A percentile compares a stretch with the other conserved stretches of the same genome.
Conservation (phyloP, 2,113 vertebrate genomes). For the Hiodon alosoides region DNA sequence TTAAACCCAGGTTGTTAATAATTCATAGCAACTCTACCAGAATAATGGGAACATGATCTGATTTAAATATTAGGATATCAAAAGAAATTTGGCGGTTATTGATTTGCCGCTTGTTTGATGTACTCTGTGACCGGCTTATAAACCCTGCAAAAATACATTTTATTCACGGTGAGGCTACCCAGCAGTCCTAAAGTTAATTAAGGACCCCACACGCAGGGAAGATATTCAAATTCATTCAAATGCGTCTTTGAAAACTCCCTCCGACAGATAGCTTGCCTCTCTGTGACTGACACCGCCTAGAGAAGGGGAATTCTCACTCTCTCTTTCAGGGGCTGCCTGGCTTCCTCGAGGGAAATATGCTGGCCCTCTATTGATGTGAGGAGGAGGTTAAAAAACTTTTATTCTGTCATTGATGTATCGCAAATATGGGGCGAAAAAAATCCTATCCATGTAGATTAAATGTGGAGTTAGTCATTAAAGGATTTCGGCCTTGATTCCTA, state of each 20-base stretch:
- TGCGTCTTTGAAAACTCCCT: background rate
- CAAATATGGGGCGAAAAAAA: background rate
- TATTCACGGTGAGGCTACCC: background rate
- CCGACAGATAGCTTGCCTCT: slow-evolving; percentile 1
- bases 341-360: background rate
- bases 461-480: background rate
- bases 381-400: background rate
- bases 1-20: slow-evolving; percentile 18
- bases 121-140: background rate
- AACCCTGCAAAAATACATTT: background rate
- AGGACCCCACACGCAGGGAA: background rate
- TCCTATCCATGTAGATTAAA: background rate
- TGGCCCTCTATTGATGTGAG: background rate
- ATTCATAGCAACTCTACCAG: slow-evolving; percentile 1
- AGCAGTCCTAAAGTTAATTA: slow-evolving; percentile 19
- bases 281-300: background rate
- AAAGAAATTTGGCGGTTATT: background rate
- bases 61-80: slow-evolving; percentile 22
- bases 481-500: background rate
- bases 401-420: background rate
- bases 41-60: slow-evolving; percentile 2
- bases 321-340: background rate
- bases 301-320: background rate
- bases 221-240: slow-evolving; percentile 3
- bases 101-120: background rate